These are phyloP conservation scores for Catharus fuscescens DNA, from an alignment of 2,113 vertebrate species.

Conservation along the genomic window DNA sequence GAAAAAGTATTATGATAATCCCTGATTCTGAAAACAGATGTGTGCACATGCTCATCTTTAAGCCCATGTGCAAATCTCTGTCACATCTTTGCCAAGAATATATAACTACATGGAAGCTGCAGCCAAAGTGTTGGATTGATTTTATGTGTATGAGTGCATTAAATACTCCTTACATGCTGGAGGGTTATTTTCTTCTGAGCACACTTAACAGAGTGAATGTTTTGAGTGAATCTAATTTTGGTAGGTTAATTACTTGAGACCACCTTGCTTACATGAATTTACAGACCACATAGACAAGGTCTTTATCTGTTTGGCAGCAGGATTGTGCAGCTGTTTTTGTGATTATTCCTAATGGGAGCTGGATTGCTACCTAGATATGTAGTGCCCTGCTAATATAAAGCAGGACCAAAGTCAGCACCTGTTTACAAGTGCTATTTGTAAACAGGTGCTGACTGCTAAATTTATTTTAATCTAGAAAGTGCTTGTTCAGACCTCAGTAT, in stretches of 20 bases:
- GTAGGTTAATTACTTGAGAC: neutral
- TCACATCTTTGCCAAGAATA: neutral
- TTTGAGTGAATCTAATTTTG: neutral
- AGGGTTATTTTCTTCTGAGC: neutral
- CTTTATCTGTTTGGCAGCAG: neutral
- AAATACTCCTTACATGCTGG: neutral
- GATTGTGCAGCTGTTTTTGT: slow-evolving; percentile 8
- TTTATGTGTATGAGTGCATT: neutral
- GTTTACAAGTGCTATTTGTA: neutral
- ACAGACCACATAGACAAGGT: neutral
- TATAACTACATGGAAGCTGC: neutral
- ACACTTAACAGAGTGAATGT: neutral
- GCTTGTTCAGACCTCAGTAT: neutral
- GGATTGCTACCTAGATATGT: neutral
- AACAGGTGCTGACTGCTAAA: neutral
- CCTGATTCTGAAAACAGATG: slow-evolving; percentile 1
- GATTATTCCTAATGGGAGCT: neutral
- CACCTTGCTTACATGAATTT: neutral
- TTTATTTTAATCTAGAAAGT: neutral
- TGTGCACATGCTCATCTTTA: neutral
- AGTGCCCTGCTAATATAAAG: neutral
- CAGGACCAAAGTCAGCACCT: neutral
- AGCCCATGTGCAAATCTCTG: neutral
- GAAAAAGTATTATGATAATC: neutral
- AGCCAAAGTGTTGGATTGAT: neutral